Evolutionary conservation across 2,888 invertebrate genomes (phyloP), one percentile per base, ranked within the genome.

Genomic region (Lasioglossum pauxillum): DNA sequence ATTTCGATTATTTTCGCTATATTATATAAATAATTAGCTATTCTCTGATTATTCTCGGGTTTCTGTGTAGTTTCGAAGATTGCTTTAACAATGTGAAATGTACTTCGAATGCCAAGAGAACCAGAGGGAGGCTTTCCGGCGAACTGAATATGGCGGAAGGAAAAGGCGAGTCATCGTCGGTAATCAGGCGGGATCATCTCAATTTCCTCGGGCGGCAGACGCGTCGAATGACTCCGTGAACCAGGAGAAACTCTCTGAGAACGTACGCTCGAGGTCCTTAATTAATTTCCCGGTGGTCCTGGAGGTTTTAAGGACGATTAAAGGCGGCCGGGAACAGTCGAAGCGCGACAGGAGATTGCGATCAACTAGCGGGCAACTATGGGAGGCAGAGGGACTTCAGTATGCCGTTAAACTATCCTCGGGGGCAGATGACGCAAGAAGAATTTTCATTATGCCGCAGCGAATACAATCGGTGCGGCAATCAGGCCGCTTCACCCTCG

Each of bases 401-500:
- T 75, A 64, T 75, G 76, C 82, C 82, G 82, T 90, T 82, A 74
- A 90, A 88, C 78, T 83, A 88, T 88, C 78, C 81, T 83, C 76
- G 74, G 75, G 83, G 83, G 80, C 85, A 83, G 90, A 89, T 88
- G 90, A 88, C 88, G 84, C 91, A 88, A 85, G 89, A 90, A 90
- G 91, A 90, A 90, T 90, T 91, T 87, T 91, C 88, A 91, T 90
- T 90, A 89, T 90, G 85, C 82, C 84, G 77, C 74, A 76, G 71
- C 75, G 84, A 83, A 84, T 84, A 85, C 86, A 89, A 90, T 86
- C 88, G 91, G 81, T 72, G 85, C 86, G 86, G 90, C 91, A 91
- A 90, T 90, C 90, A 89, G 81, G 82, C 88, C 81, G 85, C 89
- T 88, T 86, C 89, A 89, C 84, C 88, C 90, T 90, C 86, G 88